Evolutionary conservation across 2,797 vertebrate species (phyloP).

Genomic region (Sciurus carolinensis): DNA sequence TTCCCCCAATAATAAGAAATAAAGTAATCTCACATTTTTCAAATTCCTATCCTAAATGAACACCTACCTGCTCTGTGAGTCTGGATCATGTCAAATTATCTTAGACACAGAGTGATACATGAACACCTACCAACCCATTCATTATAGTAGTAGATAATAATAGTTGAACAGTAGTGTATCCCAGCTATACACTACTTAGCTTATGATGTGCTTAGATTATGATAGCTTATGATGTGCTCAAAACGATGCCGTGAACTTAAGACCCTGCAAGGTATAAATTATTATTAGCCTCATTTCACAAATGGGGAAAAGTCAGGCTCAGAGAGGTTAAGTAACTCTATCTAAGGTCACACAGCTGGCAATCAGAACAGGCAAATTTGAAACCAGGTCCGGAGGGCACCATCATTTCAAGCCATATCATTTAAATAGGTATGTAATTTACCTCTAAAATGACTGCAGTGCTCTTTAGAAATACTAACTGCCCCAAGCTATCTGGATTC

Average conservation of each 20-base stretch:
- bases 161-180: fast-evolving
- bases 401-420: neutral
- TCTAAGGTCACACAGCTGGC: neutral
- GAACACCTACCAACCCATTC: neutral
- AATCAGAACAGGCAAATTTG: neutral
- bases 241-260: neutral
- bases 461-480: neutral
- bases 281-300: neutral
- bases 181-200: no score
- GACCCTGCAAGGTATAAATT: neutral
- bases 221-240: fast-evolving
- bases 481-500: neutral
- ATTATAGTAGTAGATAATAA: fast-evolving
- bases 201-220: no score
- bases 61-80: neutral
- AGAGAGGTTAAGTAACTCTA: conserved; percentile 21
- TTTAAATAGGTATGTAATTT: neutral
- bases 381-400: neutral
- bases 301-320: neutral
- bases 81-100: fast-evolving
- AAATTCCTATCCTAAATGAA: neutral
- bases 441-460: neutral
- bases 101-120: fast-evolving
- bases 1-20: neutral
- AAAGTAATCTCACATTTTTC: neutral